Evolutionary conservation across 2,113 vertebrate species (phyloP).

Genomic region (Manacus vitellinus): DNA sequence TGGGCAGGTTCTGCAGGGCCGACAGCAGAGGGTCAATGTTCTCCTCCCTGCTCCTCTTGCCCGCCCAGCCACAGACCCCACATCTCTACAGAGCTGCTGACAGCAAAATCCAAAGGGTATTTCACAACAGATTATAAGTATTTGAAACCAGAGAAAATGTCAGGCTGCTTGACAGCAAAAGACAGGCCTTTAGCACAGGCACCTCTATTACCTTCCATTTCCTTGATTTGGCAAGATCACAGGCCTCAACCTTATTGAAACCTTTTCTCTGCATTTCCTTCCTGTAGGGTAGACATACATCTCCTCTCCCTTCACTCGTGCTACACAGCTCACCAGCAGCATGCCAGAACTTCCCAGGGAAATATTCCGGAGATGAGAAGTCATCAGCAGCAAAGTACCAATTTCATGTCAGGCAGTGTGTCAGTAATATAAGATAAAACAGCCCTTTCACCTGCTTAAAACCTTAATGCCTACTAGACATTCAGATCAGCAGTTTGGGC

Average conservation of each 20-base stretch:
- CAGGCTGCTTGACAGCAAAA: conserved; percentile 9
- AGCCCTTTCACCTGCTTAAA: conserved; percentile 2
- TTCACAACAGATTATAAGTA: neutral
- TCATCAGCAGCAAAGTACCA: conserved; percentile 4
- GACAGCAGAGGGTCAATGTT: neutral
- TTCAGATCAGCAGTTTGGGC: neutral
- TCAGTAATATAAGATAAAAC: neutral
- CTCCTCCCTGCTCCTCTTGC: neutral
- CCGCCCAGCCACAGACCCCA: rapidly evolving
- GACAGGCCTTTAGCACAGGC: neutral
- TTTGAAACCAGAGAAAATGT: conserved; percentile 32
- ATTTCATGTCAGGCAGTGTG: neutral
- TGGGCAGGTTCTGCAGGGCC: neutral
- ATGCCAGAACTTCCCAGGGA: conserved; percentile 5
- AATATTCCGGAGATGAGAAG: neutral
- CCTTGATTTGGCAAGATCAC: conserved; percentile 12
- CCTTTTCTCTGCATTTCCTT: neutral
- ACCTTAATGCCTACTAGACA: neutral
- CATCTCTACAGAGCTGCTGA: neutral
- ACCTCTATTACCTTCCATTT: conserved; percentile 20
- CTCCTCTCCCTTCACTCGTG: neutral
- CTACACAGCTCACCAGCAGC: neutral
- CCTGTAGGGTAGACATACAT: neutral
- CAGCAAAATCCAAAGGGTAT: neutral
- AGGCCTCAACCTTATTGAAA: conserved; percentile 21